A percentile compares a stretch with the other conserved stretches of the same genome.
phyloP scores from a whole-genome alignment of 2,888 invertebrate species.

The Drosophila emarginata region DNA sequence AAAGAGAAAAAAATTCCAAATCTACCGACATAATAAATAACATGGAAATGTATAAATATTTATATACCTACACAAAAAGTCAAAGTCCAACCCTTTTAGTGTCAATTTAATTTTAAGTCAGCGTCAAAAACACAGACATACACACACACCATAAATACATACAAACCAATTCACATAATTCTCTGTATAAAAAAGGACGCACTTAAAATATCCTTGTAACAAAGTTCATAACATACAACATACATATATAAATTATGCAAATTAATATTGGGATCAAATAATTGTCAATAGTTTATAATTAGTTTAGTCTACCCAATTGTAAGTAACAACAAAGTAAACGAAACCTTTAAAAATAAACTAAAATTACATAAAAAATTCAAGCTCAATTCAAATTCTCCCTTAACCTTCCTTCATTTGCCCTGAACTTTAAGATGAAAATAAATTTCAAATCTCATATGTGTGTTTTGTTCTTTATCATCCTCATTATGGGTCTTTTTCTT shows the following conservation, averaged over 20 bases:
- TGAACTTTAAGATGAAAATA: constrained; percentile 5
- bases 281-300: constrained; percentile 45
- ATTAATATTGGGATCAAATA: constrained; percentile 26
- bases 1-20: not conserved
- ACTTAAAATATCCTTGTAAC: constrained; percentile 36
- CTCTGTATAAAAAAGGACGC: constrained; percentile 31
- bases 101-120: constrained; percentile 7
- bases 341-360: constrained; percentile 28
- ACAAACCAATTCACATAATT: not conserved
- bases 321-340: constrained; percentile 30
- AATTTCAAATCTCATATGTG: not conserved
- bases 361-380: not conserved
- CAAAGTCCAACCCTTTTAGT: constrained; percentile 13
- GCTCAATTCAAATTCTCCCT: not conserved
- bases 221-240: constrained; percentile 15
- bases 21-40: constrained; percentile 39
- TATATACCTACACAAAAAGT: constrained; percentile 22
- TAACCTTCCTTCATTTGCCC: not conserved
- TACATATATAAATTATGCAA: constrained; percentile 13
- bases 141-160: constrained; percentile 13
- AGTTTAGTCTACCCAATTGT: constrained; percentile 52
- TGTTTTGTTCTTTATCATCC: not conserved
- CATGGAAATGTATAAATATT: constrained; percentile 38
- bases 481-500: constrained; percentile 2
- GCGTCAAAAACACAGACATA: not conserved